A percentile compares a stretch with the other conserved stretches of the same genome.
phyloP scores from a whole-genome alignment of 2,113 vertebrate species.

The Pseudorhombus dupliciocellatus region DNA sequence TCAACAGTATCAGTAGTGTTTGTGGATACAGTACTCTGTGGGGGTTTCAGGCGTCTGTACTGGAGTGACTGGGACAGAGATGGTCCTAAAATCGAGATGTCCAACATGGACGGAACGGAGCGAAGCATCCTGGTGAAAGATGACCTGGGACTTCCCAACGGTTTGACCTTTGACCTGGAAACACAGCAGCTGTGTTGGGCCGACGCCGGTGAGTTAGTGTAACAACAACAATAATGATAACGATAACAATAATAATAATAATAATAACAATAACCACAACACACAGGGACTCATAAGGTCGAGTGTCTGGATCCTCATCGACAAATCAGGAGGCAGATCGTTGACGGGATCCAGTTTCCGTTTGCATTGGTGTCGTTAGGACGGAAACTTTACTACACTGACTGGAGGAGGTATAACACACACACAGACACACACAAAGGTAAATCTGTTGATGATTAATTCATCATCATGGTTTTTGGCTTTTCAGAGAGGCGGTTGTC shows the following conservation, averaged over 20 bases:
- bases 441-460: no score
- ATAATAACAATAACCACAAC: background rate
- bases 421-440: background rate
- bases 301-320: conserved; percentile 89
- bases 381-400: conserved; percentile 91
- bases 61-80: conserved; percentile 98
- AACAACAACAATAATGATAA: background rate
- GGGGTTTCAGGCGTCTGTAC: conserved; percentile 85
- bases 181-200: conserved; percentile 92
- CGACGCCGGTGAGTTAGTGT: conserved; percentile 87
- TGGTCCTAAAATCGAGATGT: conserved; percentile 91
- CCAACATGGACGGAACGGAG: conserved; percentile 92
- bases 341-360: conserved; percentile 90
- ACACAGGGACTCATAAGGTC: conserved; percentile 87
- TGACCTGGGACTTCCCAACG: conserved; percentile 90
- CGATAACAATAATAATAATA: background rate
- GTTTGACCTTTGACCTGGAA: conserved; percentile 86
- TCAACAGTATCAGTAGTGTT: background rate
- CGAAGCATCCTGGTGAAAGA: conserved; percentile 87
- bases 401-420: conserved; percentile 89
- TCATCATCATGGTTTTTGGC: no score
- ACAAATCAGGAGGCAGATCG: conserved; percentile 75
- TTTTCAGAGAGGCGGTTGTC: conserved; percentile 87
- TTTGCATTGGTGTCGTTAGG: conserved; percentile 88
- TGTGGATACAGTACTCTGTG: background rate